Base-by-base conservation (phyloP, 2,888 invertebrate species). In the Linnaemya vulpina region DNA sequence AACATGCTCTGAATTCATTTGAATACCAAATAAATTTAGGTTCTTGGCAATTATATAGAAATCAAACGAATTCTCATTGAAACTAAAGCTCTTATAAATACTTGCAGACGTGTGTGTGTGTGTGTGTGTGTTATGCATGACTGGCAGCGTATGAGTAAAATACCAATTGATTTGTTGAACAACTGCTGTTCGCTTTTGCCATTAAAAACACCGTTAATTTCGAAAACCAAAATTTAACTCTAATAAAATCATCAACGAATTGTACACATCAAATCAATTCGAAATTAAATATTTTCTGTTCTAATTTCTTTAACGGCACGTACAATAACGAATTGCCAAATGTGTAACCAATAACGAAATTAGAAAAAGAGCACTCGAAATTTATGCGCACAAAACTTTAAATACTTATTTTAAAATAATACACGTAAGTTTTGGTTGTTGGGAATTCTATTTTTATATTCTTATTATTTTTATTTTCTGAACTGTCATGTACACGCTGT, bases 181-280 rank as follows among this genome's bases (percentile, higher is more conserved):
- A 75, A 70, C 74, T 62, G 74, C 40, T 74, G 63, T 78, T 35
- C 30, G 58, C 62, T 46, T 51, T 62, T 51, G 58, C 17, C 78
- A 40, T 78, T 82, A 82, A 82, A 82, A 85, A 70, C 43, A 78
- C 85, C 78, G 81, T 85, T 85, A 85, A 78, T 68, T 76, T 82
- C 5, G 35, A 78, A 75, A 40, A 70, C 30, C 40, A 15, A 62
- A 62, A 81, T 60, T 55, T 49, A 55, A 71, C 46, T 76, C 74
- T 22, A 65, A 85, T 71, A 78, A 82, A 85, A 75, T 80, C 70
- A 77, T 73, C 62, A 65, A 15, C 35, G 38, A 22, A 11, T 63
- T 63, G 30, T 55, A 75, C 58, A 71, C 58, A 78, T 65, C 68
- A 43, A 70, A 85, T 78, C 81, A 78, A 70, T 85, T 75, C 67